Percentiles rank a stretch among this genome's conserved stretches.
phyloP scores from a whole-genome alignment of 2,113 vertebrate species.

The Peucedramus taeniatus region DNA sequence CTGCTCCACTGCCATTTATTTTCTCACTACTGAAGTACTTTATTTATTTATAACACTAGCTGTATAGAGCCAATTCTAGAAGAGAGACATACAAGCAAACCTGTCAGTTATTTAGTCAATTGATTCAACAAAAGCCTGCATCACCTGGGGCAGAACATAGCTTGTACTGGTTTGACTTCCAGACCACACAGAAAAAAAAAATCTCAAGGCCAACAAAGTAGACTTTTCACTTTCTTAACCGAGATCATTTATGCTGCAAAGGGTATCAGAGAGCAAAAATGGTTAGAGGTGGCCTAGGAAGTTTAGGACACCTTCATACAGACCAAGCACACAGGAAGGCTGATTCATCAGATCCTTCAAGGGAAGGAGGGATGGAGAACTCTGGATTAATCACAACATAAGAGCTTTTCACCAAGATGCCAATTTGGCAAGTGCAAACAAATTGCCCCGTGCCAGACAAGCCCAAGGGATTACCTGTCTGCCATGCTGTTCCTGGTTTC shows the following conservation, averaged over 20 bases:
- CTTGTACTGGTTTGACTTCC: background rate
- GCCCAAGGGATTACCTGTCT: conserved; percentile 67
- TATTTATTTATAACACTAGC: background rate
- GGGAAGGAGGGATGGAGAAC: background rate
- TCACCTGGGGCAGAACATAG: background rate
- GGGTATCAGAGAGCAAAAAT: background rate
- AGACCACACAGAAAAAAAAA: background rate
- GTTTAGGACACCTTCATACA: background rate
- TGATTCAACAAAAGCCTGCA: background rate
- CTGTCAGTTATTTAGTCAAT: background rate
- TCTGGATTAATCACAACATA: background rate
- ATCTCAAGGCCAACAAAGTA: background rate
- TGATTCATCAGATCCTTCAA: background rate
- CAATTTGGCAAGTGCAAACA: background rate
- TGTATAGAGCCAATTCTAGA: background rate
- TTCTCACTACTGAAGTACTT: background rate
- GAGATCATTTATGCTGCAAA: background rate
- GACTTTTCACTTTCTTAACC: background rate
- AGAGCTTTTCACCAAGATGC: background rate
- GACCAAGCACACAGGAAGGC: background rate
- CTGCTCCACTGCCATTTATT: background rate
- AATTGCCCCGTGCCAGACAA: background rate
- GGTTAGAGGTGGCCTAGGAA: background rate
- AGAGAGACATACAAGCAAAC: background rate
- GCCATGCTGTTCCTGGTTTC: conserved; percentile 89